Conservation (phyloP, 2,797 vertebrate genomes). For the Cygnus olor region DNA sequence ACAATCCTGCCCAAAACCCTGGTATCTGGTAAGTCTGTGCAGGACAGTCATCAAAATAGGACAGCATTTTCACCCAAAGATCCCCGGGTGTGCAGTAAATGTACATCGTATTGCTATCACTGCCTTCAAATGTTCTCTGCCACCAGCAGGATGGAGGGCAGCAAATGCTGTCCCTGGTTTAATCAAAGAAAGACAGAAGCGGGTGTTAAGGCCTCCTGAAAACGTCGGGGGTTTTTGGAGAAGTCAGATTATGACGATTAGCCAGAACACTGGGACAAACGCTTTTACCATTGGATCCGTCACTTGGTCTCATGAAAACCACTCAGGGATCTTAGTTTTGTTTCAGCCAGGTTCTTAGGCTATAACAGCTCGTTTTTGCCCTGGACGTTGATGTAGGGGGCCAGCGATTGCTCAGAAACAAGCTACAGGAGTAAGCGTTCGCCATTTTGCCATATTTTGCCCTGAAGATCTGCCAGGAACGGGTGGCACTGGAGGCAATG, state of each 20-base stretch:
- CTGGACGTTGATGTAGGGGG: not conserved
- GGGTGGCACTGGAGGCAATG: not conserved
- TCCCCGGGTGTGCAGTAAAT: constrained; percentile 1
- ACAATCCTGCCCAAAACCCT: not conserved
- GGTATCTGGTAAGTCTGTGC: not conserved
- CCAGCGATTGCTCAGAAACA: not conserved
- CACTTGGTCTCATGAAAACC: not conserved
- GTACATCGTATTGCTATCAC: not conserved
- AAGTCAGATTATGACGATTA: not conserved
- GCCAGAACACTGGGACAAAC: not conserved
- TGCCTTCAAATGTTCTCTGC: not conserved
- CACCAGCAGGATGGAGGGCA: not conserved
- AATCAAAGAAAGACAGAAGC: not conserved
- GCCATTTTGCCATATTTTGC: not conserved
- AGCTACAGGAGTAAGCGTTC: not conserved
- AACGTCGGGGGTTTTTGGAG: not conserved
- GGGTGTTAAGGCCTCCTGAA: not conserved
- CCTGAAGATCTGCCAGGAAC: not conserved
- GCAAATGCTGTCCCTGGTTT: not conserved
- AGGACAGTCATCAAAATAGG: not conserved
- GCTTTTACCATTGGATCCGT: not conserved
- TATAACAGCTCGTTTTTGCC: not conserved
- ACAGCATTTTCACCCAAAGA: not conserved
- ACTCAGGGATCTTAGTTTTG: not conserved
- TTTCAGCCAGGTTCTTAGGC: not conserved